phyloP scores from a whole-genome alignment of 2,797 vertebrate species.

The Rhadinocentrus ornatus region DNA sequence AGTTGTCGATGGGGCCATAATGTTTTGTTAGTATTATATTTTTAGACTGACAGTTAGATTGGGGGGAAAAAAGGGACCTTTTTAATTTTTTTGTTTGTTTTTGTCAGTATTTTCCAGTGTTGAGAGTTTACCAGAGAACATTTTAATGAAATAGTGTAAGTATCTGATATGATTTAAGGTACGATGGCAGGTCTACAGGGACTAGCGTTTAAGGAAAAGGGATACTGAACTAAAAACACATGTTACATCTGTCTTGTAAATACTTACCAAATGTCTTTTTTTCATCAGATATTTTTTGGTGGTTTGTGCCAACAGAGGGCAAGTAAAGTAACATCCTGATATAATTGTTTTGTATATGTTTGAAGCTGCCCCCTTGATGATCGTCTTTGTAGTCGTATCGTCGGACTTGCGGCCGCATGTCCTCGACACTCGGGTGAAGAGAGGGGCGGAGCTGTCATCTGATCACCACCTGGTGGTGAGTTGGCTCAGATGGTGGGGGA shows the following conservation, averaged over 20 bases:
- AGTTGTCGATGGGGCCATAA: conserved; percentile 40
- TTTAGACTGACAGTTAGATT: conserved; percentile 38
- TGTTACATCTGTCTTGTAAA: conserved; percentile 66
- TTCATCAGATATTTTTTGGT: conserved; percentile 36
- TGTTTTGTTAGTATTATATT: conserved; percentile 44
- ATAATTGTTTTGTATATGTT: conserved; percentile 7
- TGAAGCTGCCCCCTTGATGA: too few species aligned
- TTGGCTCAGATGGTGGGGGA: too few species aligned
- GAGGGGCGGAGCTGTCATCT: too few species aligned
- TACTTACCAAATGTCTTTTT: conserved; percentile 56
- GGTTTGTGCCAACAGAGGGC: conserved; percentile 55
- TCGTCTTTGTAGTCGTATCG: too few species aligned
- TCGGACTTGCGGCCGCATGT: too few species aligned
- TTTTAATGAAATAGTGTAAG: conserved; percentile 35
- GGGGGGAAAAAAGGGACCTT: conserved; percentile 61
- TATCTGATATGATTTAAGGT: conserved; percentile 21
- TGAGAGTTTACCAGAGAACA: conserved; percentile 42
- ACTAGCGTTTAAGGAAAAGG: conserved; percentile 29
- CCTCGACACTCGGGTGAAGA: too few species aligned
- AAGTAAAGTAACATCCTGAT: conserved; percentile 18
- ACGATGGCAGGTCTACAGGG: conserved; percentile 47
- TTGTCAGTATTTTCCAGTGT: neutral
- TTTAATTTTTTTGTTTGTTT: conserved; percentile 35
- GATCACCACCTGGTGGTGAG: too few species aligned
- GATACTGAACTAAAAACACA: conserved; percentile 49